Conservation (phyloP, 2,888 invertebrate species). For the Trichacis sp. region DNA sequence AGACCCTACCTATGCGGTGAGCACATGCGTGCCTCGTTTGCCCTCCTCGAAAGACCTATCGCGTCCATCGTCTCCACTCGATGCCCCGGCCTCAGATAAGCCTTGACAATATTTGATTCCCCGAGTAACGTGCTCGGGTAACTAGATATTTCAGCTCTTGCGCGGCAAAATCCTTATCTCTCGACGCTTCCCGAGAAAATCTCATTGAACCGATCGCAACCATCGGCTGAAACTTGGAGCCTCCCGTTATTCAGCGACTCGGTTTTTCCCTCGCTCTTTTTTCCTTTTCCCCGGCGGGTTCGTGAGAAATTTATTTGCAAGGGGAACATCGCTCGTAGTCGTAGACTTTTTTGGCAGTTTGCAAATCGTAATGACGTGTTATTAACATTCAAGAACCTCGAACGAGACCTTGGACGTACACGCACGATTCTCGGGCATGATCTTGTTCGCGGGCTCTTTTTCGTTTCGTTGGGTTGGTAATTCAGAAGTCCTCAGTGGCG, state of each 20-base stretch:
- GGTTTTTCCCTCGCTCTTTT: neutral
- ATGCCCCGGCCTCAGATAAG: constrained; percentile 49
- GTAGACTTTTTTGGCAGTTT: neutral
- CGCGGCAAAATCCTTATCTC: neutral
- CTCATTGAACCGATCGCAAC: neutral
- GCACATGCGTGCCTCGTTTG: constrained; percentile 23
- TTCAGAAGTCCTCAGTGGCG: neutral
- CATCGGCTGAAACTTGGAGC: neutral
- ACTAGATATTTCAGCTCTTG: constrained; percentile 2
- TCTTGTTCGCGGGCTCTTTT: neutral
- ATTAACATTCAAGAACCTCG: neutral
- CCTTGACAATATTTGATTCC: constrained; percentile 54
- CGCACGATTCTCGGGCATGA: neutral
- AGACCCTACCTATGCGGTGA: constrained; percentile 41
- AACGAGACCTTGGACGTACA: constrained; percentile 11
- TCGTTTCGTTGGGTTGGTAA: neutral
- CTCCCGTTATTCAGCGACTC: neutral
- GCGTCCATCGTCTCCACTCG: constrained; percentile 43
- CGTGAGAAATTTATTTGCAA: constrained; percentile 2
- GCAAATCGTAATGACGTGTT: constrained; percentile 8
- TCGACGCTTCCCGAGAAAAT: constrained; percentile 4
- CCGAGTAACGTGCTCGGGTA: constrained; percentile 24
- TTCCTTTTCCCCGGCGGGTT: neutral
- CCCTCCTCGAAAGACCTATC: constrained; percentile 22
- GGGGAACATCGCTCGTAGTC: neutral